Evolutionary conservation across 37 sponge, comb jelly and placozoan species (phyloP).

Genomic region (Haliclona indistincta): DNA sequence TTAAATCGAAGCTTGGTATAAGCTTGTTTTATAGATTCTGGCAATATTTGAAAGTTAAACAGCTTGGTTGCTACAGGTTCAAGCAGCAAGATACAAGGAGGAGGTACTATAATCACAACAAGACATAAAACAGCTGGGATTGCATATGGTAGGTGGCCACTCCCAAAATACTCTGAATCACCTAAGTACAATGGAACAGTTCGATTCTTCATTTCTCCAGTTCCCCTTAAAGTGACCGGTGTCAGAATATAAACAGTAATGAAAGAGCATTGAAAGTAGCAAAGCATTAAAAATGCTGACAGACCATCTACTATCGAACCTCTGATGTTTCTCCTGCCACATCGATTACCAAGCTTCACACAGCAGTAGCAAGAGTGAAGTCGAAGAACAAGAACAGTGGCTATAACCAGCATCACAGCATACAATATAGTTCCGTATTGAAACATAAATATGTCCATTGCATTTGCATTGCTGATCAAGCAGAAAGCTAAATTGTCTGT

Average conservation of each 20-base stretch:
- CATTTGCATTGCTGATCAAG: constrained; percentile 16
- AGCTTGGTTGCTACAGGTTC: neutral
- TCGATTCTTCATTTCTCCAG: neutral
- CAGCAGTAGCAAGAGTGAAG: neutral
- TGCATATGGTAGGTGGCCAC: neutral
- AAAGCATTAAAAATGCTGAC: constrained; percentile 2
- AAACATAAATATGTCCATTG: neutral
- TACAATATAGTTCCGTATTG: neutral
- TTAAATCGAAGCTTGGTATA: neutral
- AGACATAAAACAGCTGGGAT: constrained; percentile 11
- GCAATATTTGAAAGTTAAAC: neutral
- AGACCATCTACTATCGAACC: neutral
- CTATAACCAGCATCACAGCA: neutral
- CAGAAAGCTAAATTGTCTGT: constrained; percentile 30
- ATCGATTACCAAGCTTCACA: neutral
- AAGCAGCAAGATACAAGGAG: neutral
- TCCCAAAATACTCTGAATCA: neutral
- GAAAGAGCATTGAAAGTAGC: neutral
- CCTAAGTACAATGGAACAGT: neutral
- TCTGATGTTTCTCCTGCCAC: constrained; percentile 1
- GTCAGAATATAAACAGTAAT: neutral
- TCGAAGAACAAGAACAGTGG: neutral
- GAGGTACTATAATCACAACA: neutral
- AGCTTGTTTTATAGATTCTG: neutral
- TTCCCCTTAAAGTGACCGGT: neutral